Evolutionary conservation across 2,797 vertebrate genomes (phyloP), one percentile per base, ranked within the genome.

Genomic region (Margarornis squamiger): DNA sequence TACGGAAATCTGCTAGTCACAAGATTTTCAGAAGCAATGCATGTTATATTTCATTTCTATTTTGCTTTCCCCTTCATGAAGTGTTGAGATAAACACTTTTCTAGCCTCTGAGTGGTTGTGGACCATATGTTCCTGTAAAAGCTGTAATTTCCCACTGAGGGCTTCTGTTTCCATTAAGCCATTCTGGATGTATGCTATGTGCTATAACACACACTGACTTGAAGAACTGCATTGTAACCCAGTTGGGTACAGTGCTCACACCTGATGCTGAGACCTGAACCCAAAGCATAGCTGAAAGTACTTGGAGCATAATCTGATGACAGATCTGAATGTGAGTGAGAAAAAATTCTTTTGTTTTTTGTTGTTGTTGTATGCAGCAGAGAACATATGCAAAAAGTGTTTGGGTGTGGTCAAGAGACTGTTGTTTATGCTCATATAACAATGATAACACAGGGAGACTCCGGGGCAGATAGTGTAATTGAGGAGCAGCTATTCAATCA

Each of bases 71-170:
- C 29, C 38, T 92, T 17, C 14, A 2, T 68, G 86, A 87, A 95
- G 77, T 65, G 48, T 88, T 88, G 57, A 85, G 57, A 58, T 73
- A 85, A 95, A 93, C 41, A 85, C 59, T 95, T 79, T 71, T 51
- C 65, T 75, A 92, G 71, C 48, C 30, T 23, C 48, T 52, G 49
- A 85, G 36, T 76, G 45, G 16, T 63, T 82, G 73, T 78, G 77
- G 43, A 73, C 77, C 85, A 9, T 90, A 78, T 93, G 66, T 88
- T 96, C 51, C 39, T 57, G 26, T 90, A 90, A 86, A 88, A 88
- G 30, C 52, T 91, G 6, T 65, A 55, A 81, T 84, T 87, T 94
- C 30, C 55, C 9, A n/a, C 45, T 9, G 45, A 75, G 39, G 52
- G 36, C 46, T 92, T 70, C 77, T 82, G 38, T 76, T 96, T 86